Evolutionary conservation across 2,888 invertebrate species (phyloP).

Genomic region (Drosophila mettleri): DNA sequence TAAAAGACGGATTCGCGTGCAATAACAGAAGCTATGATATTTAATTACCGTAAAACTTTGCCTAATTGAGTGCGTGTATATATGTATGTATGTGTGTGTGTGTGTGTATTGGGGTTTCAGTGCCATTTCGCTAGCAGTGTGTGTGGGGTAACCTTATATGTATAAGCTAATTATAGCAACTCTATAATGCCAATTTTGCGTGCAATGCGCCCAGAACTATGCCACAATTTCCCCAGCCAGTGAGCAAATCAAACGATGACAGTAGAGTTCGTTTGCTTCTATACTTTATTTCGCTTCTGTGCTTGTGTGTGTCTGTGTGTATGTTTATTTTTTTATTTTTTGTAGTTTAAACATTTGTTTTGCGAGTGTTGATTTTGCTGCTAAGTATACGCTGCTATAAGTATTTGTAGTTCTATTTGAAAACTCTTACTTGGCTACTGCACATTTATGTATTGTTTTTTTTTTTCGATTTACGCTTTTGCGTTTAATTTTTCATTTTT

Average conservation of each 20-base stretch:
- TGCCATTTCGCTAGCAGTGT: conserved; percentile 36
- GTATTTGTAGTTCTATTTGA: conserved; percentile 70
- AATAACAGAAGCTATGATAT: conserved; percentile 58
- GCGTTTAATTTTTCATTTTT: conserved; percentile 30
- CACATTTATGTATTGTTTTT: conserved; percentile 64
- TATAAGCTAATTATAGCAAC: conserved; percentile 60
- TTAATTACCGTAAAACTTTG: conserved; percentile 42
- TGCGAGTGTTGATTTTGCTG: conserved; percentile 63
- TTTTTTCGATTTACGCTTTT: conserved; percentile 41
- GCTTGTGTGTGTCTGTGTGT: conserved; percentile 12
- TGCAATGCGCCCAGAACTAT: conserved; percentile 65
- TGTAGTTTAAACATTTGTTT: conserved; percentile 35
- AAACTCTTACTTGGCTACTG: conserved; percentile 79
- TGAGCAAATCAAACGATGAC: conserved; percentile 42
- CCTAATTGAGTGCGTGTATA: conserved; percentile 15
- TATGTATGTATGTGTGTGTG: conserved; percentile 1
- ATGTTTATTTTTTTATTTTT: conserved; percentile 16
- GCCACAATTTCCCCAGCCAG: conserved; percentile 42
- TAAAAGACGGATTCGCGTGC: conserved; percentile 72
- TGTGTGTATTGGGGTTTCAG: conserved; percentile 22
- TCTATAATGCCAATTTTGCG: conserved; percentile 59
- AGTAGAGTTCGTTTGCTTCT: conserved; percentile 24
- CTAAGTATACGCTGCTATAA: conserved; percentile 56
- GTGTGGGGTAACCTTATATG: conserved; percentile 34
- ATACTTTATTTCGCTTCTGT: not conserved